Evolutionary conservation across 2,113 vertebrate genomes (phyloP).

Genomic region (Burhinus bistriatus): DNA sequence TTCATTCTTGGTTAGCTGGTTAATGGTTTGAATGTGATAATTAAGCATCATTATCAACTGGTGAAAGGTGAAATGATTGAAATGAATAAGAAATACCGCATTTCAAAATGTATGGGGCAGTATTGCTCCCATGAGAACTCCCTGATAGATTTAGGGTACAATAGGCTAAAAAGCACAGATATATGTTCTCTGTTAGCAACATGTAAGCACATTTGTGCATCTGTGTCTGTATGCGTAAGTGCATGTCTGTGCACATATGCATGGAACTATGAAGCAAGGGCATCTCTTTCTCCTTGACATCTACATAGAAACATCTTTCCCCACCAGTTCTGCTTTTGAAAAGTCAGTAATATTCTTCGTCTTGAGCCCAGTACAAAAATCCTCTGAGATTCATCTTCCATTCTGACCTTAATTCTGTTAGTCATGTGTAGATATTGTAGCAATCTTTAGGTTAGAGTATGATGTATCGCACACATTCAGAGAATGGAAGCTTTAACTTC

Average conservation of each 20-base stretch:
- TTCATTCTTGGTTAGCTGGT: slow-evolving; percentile 27
- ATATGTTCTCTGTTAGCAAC: background rate
- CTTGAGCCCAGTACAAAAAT: background rate
- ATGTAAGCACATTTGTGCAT: background rate
- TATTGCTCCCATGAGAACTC: background rate
- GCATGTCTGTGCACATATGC: background rate
- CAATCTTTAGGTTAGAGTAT: background rate
- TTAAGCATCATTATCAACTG: slow-evolving; percentile 7
- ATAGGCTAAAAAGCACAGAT: background rate
- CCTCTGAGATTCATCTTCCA: background rate
- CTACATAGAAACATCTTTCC: background rate
- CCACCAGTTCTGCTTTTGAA: background rate
- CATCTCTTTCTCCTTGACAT: background rate
- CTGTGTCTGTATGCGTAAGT: background rate
- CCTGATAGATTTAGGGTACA: background rate
- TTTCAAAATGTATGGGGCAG: background rate
- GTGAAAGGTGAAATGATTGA: slow-evolving; percentile 32
- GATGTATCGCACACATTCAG: background rate
- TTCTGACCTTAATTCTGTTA: slow-evolving; percentile 32
- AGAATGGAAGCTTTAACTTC: background rate
- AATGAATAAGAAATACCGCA: slow-evolving; percentile 20
- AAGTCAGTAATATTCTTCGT: background rate
- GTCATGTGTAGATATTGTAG: background rate
- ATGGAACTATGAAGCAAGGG: background rate
- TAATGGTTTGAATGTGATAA: slow-evolving; percentile 9